These are phyloP conservation scores for Drosophila kanapiae DNA, from an alignment of 1,140 invertebrate genomes.

Conservation along the genomic window DNA sequence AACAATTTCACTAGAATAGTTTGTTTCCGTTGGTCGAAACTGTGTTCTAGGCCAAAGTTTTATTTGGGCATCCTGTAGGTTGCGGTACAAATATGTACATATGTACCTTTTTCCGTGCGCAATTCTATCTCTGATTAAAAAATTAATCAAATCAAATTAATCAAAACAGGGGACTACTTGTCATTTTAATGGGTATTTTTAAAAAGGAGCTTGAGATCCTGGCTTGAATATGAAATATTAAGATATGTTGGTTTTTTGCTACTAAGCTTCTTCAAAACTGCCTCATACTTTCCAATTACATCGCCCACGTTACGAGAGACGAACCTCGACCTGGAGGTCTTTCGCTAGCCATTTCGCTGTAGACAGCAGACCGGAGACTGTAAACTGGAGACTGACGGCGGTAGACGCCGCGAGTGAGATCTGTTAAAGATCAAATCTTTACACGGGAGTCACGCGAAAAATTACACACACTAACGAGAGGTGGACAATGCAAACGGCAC, in stretches of 20 bases:
- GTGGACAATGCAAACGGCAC: conserved; percentile 39
- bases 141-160: no score
- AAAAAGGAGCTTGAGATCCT: not conserved
- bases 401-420: conserved; percentile 58
- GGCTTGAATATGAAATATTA: not conserved
- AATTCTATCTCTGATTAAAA: no score
- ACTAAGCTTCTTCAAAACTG: no score
- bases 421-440: conserved; percentile 59
- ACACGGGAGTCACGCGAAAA: conserved; percentile 75
- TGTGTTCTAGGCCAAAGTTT: not conserved
- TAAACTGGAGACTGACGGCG: conserved; percentile 13
- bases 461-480: conserved; percentile 31
- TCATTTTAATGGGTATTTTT: not conserved
- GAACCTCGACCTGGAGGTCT: conserved; percentile 1
- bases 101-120: no score
- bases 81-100: no score
- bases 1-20: not conserved
- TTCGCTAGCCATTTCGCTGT: not conserved
- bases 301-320: not conserved
- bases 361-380: conserved; percentile 8
- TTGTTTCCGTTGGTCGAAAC: not conserved
- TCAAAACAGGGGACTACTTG: no score
- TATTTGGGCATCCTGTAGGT: no score
- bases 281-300: not conserved
- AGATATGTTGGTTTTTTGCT: not conserved